These are phyloP conservation scores for Gymnoscopelus microlampas DNA, from an alignment of 2,797 vertebrate species.

Conservation along the genomic window DNA sequence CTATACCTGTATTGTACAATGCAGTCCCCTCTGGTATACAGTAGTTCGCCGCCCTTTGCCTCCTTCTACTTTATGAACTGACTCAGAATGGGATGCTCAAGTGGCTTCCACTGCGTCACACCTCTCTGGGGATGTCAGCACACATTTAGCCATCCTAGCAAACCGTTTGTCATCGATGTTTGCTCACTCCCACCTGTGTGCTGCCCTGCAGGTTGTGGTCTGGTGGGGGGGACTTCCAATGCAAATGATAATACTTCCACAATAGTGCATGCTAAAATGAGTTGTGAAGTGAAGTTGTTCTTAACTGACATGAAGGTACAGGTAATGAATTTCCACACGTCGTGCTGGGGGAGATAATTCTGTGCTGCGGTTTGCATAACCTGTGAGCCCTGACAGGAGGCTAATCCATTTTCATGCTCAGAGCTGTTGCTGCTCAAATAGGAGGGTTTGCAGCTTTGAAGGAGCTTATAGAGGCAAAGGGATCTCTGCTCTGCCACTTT, in stretches of 20 bases:
- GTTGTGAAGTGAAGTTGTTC: constrained; percentile 49
- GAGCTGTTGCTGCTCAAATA: constrained; percentile 54
- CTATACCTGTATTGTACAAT: too few relatives aligned
- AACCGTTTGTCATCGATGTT: neutral
- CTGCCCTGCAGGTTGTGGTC: neutral
- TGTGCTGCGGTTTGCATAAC: constrained; percentile 65
- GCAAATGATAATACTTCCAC: constrained; percentile 41
- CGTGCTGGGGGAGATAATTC: constrained; percentile 49
- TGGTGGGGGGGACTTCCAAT: constrained; percentile 16
- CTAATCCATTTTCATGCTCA: constrained; percentile 67
- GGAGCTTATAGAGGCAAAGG: constrained; percentile 63
- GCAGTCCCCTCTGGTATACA: too few relatives aligned
- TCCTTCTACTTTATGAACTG: too few relatives aligned
- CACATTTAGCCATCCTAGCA: constrained; percentile 3
- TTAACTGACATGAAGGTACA: constrained; percentile 49
- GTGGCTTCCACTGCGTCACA: too few relatives aligned
- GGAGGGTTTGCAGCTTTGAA: constrained; percentile 59
- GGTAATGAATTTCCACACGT: constrained; percentile 65
- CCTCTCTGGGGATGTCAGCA: neutral
- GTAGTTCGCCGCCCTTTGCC: too few relatives aligned
- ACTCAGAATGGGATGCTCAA: too few relatives aligned
- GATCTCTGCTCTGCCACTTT: constrained; percentile 41
- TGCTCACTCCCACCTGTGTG: neutral
- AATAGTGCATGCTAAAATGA: constrained; percentile 59
- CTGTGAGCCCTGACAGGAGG: constrained; percentile 54